phyloP scores from a whole-genome alignment of 2,888 invertebrate species.

The Drosophila seclusa region DNA sequence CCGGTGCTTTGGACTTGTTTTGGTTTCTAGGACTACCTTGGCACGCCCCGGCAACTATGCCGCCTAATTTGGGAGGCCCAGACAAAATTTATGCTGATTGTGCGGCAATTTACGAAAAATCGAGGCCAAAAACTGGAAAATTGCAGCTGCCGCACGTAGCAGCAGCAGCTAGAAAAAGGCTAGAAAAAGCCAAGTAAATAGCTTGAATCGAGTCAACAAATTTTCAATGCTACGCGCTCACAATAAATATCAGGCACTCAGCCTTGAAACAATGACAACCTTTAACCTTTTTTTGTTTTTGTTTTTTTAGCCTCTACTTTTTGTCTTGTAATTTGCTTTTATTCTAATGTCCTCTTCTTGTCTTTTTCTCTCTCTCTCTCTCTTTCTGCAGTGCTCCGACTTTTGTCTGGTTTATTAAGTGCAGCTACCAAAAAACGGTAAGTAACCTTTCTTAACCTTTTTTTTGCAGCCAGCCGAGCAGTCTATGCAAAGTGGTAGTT shows the following conservation, averaged over 20 bases:
- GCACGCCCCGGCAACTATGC: conserved; percentile 49
- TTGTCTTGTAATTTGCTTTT: background rate
- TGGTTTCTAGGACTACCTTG: conserved; percentile 41
- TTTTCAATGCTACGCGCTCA: conserved; percentile 27
- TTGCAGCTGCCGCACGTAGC: conserved; percentile 57
- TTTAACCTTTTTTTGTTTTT: conserved; percentile 48
- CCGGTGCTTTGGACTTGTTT: conserved; percentile 8
- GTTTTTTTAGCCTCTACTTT: background rate
- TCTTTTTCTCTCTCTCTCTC: conserved; percentile 14
- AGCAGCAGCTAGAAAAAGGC: conserved; percentile 16
- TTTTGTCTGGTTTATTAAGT: conserved; percentile 68
- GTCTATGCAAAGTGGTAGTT: conserved; percentile 72
- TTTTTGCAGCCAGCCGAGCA: conserved; percentile 25
- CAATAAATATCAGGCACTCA: conserved; percentile 68
- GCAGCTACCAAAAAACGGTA: conserved; percentile 64
- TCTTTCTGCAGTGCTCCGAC: conserved; percentile 54
- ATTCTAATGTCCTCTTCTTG: conserved; percentile 42
- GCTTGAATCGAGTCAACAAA: conserved; percentile 22
- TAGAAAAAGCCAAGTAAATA: background rate
- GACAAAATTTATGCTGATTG: conserved; percentile 81
- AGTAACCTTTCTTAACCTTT: conserved; percentile 67
- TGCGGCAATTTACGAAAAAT: conserved; percentile 79
- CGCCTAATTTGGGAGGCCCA: conserved; percentile 65
- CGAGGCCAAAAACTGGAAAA: conserved; percentile 61
- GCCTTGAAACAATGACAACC: conserved; percentile 66